phyloP scores from a whole-genome alignment of 2,113 vertebrate genomes.

The Sorex fumeus region DNA sequence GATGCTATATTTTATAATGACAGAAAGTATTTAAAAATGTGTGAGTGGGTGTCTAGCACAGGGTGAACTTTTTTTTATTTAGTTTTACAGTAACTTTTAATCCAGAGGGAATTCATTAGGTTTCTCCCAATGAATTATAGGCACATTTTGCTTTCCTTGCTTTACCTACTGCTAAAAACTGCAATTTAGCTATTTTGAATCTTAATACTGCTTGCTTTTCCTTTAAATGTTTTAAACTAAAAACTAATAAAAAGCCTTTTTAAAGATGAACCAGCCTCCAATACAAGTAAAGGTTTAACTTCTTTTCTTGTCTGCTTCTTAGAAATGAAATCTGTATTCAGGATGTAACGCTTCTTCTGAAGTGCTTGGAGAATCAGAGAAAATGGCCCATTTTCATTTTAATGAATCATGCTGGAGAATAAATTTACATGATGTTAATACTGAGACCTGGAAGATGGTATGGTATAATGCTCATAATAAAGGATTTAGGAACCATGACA shows the following conservation, averaged over 20 bases:
- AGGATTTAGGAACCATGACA: constrained; percentile 82
- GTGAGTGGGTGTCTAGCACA: constrained; percentile 70
- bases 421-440: constrained; percentile 83
- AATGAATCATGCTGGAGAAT: constrained; percentile 85
- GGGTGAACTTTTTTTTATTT: constrained; percentile 63
- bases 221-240: constrained; percentile 81
- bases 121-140: constrained; percentile 38
- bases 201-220: constrained; percentile 70
- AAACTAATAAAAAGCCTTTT: constrained; percentile 75
- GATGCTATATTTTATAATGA: constrained; percentile 70
- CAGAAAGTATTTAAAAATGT: constrained; percentile 78
- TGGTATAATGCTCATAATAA: constrained; percentile 80
- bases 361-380: constrained; percentile 85
- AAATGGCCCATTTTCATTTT: constrained; percentile 85
- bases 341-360: constrained; percentile 84
- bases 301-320: constrained; percentile 78
- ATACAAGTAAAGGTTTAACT: constrained; percentile 79
- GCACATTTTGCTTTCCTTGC: constrained; percentile 54
- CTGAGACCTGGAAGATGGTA: constrained; percentile 80
- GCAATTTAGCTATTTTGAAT: constrained; percentile 65
- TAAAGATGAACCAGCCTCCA: constrained; percentile 63
- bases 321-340: constrained; percentile 84
- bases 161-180: constrained; percentile 61
- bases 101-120: constrained; percentile 48
- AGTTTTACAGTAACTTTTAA: constrained; percentile 56